These are phyloP conservation scores for Pterobdella sp. DNA, from an alignment of 2,888 invertebrate species.

Conservation along the genomic window DNA sequence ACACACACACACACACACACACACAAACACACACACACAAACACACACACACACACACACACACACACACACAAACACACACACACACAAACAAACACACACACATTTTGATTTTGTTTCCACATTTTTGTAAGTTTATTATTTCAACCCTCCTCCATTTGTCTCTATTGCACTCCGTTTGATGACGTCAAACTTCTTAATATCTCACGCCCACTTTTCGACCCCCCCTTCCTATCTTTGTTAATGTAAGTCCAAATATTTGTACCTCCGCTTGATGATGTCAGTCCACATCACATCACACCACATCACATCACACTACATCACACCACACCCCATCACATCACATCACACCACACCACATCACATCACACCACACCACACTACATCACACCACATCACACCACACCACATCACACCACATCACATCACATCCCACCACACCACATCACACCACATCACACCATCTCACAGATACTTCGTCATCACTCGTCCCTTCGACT, in stretches of 20 bases:
- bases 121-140: too few relatives aligned
- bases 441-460: neutral
- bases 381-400: neutral
- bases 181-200: neutral
- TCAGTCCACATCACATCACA: neutral
- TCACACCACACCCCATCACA: neutral
- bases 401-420: neutral
- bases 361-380: neutral
- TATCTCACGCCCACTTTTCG: neutral
- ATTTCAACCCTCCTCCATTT: neutral
- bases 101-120: too few relatives aligned
- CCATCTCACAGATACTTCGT: constrained; percentile 38
- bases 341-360: neutral
- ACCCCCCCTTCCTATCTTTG: too few relatives aligned
- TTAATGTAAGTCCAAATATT: too few relatives aligned
- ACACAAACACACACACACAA: neutral
- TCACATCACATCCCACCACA: neutral
- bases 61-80: constrained; percentile 11
- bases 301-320: neutral
- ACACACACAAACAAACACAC: too few relatives aligned
- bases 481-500: constrained; percentile 71
- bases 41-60: constrained; percentile 12
- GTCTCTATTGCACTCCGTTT: neutral
- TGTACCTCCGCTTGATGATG: too few relatives aligned
- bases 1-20: neutral